Percentiles rank a stretch among this genome's conserved stretches.
Evolutionary conservation across 2,888 invertebrate genomes (phyloP).

Genomic region (Emesis russula): DNA sequence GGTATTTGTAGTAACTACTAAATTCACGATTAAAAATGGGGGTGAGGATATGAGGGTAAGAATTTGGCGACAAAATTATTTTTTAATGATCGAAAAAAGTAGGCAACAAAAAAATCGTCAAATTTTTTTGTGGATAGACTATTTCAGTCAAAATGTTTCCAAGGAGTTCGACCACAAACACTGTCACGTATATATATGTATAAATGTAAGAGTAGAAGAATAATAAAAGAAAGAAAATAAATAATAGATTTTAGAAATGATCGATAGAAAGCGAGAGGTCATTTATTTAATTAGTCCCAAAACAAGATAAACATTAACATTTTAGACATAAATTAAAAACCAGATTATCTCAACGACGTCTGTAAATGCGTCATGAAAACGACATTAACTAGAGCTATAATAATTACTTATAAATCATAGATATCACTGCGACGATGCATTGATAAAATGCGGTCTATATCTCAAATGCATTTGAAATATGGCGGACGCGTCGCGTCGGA

Average conservation of each 20-base stretch:
- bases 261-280: background rate
- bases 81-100: too few relatives aligned
- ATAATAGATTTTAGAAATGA: background rate
- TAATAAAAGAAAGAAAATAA: too few relatives aligned
- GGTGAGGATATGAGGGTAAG: too few relatives aligned
- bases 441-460: constrained; percentile 95
- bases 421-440: constrained; percentile 95
- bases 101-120: too few relatives aligned
- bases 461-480: constrained; percentile 95
- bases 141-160: too few relatives aligned
- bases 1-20: too few relatives aligned
- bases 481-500: constrained; percentile 93
- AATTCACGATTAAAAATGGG: too few relatives aligned
- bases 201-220: too few relatives aligned
- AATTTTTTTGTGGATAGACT: too few relatives aligned
- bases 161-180: too few relatives aligned
- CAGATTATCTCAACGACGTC: constrained; percentile 93
- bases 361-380: constrained; percentile 94
- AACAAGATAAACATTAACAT: constrained; percentile 58
- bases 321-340: constrained; percentile 90
- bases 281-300: background rate
- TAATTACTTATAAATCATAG: constrained; percentile 95
- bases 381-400: constrained; percentile 95
- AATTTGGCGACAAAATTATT: too few relatives aligned
- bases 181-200: too few relatives aligned